A percentile compares a stretch with the other conserved stretches of the same genome.
Evolutionary conservation across 1,140 invertebrate species (phyloP).

Genomic region (Atopsyche davidsoni): DNA sequence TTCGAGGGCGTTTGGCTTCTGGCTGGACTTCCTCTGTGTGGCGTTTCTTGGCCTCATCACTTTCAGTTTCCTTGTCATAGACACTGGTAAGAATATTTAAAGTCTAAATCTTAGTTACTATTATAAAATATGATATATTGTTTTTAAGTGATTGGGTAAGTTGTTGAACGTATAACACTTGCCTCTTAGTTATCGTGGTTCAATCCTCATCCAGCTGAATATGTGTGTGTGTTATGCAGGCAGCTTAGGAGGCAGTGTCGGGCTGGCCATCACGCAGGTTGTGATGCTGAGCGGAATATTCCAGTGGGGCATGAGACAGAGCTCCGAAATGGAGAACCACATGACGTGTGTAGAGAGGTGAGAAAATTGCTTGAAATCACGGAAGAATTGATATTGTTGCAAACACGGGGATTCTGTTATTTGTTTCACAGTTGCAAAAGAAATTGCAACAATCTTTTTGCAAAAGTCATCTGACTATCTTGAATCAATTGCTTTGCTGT

Average conservation of each 20-base stretch:
- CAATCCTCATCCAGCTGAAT: background rate
- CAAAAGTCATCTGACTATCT: background rate
- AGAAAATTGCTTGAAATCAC: constrained; percentile 28
- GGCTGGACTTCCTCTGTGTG: constrained; percentile 61
- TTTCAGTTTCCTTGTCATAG: constrained; percentile 47
- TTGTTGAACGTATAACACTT: background rate
- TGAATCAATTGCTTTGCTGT: constrained; percentile 3
- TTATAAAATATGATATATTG: background rate
- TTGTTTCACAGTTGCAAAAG: constrained; percentile 1
- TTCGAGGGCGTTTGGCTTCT: constrained; percentile 64
- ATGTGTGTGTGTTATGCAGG: constrained; percentile 48
- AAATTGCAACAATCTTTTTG: constrained; percentile 11
- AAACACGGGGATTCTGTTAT: background rate
- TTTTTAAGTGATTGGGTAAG: background rate
- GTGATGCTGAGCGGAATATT: constrained; percentile 55
- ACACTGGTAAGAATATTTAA: no score
- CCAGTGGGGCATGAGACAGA: constrained; percentile 62
- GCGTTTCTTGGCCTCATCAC: constrained; percentile 56
- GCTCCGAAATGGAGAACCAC: constrained; percentile 55
- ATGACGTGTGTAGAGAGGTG: constrained; percentile 53
- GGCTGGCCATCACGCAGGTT: constrained; percentile 57
- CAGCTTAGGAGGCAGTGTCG: constrained; percentile 52
- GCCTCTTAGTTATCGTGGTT: background rate
- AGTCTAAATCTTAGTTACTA: no score
- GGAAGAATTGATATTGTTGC: background rate